Base-by-base conservation (phyloP, 1,140 invertebrate species). In the Ptiloglossa arizonensis region DNA sequence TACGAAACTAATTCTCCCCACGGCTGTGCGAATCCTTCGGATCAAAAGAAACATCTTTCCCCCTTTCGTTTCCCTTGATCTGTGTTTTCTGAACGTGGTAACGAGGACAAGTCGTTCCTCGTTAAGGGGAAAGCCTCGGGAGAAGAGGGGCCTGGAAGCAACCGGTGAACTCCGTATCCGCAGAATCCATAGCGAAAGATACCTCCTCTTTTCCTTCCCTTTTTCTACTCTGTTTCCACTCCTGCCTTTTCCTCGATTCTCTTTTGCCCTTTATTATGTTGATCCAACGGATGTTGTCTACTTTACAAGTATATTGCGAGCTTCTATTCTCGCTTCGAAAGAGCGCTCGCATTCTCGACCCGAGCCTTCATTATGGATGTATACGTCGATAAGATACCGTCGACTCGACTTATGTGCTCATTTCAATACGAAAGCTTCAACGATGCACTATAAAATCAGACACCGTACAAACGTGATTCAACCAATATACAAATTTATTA, bases 51-150 rank as follows among this genome's bases (percentile, higher is more conserved):
- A 75, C 75, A 80, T 86, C 68, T 63, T 73, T 76, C 48, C 35
- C 60, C 69, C 32, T 69, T 75, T 50, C 50, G 54, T 60, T 78
- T 78, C 70, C 59, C 66, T 73, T 80, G 81, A 86, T 83, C 81
- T 82, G 78, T 86, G 78, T 86, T 86, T 86, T 83, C 70, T 44
- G 32, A 68, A 71, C 69, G 77, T 70, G 70, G 79, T 87, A 87
- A 87, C 86, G 83, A 87, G 85, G 85, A 87, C 83, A 86, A 87
- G 86, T 87, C 85, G 83, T 87, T 86, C 46, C 78, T 78, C 80
- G 81, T 86, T 87, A 86, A 83, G 68, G 69, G 64, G 66, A 75
- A 84, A 79, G 73, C 79, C 74, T 60, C 46, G 48, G 8, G 70
- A 83, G 70, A 73, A 27, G 66, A 66, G 41, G 57, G 41, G 46